Evolutionary conservation across 2,797 vertebrate species (phyloP).

Genomic region (Melanotaenia nigrans): DNA sequence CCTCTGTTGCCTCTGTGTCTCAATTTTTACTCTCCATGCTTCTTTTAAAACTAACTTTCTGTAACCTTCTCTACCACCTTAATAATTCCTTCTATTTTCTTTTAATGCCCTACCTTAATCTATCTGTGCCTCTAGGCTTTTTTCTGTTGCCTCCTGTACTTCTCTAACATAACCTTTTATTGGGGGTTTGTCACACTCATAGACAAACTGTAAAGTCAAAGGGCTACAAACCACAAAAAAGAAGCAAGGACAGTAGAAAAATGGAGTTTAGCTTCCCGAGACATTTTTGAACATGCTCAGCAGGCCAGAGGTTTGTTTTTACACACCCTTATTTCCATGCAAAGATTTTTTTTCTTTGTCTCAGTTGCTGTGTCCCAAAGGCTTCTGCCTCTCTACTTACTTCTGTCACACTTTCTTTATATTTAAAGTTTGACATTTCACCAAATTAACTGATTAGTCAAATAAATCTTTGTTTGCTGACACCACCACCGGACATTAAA

Average conservation of each 20-base stretch:
- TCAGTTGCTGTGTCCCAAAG: constrained; percentile 29
- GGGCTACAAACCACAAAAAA: constrained; percentile 32
- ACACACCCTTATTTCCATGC: constrained; percentile 1
- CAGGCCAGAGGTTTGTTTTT: constrained; percentile 8
- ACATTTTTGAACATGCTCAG: constrained; percentile 11
- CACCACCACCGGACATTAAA: constrained; percentile 63
- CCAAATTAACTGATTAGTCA: constrained; percentile 68
- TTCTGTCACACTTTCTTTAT: constrained; percentile 50
- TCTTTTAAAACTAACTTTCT: constrained; percentile 29
- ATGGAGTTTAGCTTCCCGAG: constrained; percentile 30
- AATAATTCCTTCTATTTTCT: constrained; percentile 29
- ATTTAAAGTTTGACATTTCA: constrained; percentile 74
- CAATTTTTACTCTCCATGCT: constrained; percentile 8
- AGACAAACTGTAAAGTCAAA: constrained; percentile 20
- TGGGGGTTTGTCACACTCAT: constrained; percentile 25
- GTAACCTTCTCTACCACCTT: constrained; percentile 39
- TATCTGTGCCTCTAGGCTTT: constrained; percentile 26
- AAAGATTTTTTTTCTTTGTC: constrained; percentile 24
- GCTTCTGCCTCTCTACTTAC: constrained; percentile 23
- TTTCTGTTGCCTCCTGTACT: constrained; percentile 12
- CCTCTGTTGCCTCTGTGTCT: constrained; percentile 13
- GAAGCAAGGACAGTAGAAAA: constrained; percentile 14
- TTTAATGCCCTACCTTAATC: constrained; percentile 20
- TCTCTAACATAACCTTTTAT: constrained; percentile 24
- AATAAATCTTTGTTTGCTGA: constrained; percentile 70